phyloP scores from a whole-genome alignment of 2,797 vertebrate species.

The Paguma larvata region DNA sequence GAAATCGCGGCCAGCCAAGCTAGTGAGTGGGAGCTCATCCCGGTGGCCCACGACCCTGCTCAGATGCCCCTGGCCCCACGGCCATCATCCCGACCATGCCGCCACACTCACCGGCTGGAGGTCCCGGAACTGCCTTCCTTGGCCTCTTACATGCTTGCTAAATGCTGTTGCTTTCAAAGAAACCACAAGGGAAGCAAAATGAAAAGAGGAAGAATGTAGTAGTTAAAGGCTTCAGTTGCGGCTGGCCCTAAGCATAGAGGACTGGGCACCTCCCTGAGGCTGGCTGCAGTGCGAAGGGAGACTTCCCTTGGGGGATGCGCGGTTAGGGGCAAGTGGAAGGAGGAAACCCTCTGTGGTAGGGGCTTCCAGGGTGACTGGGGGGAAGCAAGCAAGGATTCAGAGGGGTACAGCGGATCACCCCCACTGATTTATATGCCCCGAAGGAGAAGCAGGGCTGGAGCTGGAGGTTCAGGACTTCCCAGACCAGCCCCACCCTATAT shows the following conservation, averaged over 20 bases:
- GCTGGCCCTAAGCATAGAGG: fast-evolving
- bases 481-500: fast-evolving
- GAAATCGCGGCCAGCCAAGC: background rate
- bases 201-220: fast-evolving
- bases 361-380: background rate
- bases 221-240: no score
- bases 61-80: background rate
- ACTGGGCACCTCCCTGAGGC: background rate
- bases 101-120: background rate
- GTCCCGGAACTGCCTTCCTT: background rate
- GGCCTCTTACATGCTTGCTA: background rate
- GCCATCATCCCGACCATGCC: background rate
- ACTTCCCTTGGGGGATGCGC: fast-evolving
- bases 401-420: background rate
- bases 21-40: background rate
- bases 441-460: background rate
- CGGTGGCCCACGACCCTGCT: fast-evolving
- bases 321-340: no score
- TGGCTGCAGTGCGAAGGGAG: background rate
- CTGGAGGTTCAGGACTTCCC: background rate
- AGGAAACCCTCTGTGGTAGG: background rate
- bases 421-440: background rate
- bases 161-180: background rate
- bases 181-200: background rate
- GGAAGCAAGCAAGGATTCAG: background rate